Percentiles rank a stretch among this genome's conserved stretches.
Conservation (phyloP, 2,797 vertebrate genomes). For the Pangasius larnaudii region DNA sequence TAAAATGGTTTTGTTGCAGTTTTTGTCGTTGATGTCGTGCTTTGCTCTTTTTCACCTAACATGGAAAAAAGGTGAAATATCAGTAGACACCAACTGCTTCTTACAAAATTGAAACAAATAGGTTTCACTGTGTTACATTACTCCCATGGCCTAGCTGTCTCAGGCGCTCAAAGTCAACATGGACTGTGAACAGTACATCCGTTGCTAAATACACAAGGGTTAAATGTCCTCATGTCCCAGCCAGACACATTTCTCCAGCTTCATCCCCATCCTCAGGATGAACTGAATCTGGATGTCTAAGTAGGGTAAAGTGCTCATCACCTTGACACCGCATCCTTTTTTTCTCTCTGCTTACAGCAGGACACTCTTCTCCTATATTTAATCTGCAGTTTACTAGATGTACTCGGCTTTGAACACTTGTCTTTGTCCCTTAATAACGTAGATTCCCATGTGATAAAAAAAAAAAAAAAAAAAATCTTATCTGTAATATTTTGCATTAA, state of each 20-base stretch:
- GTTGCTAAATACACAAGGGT: neutral
- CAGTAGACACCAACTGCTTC: neutral
- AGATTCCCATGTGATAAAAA: neutral
- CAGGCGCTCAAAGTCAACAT: neutral
- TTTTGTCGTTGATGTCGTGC: too few species aligned
- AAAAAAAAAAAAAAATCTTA: neutral
- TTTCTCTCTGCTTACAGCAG: neutral
- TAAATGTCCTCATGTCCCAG: neutral
- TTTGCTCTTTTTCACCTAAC: neutral
- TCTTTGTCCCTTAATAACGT: neutral
- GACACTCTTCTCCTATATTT: neutral
- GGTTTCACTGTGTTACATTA: neutral
- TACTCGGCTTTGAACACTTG: neutral
- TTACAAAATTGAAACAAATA: neutral
- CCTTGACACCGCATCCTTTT: conserved; percentile 29
- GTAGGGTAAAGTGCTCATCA: conserved; percentile 17
- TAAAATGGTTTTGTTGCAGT: neutral
- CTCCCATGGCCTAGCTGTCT: neutral
- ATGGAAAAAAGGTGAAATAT: neutral
- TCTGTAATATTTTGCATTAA: neutral
- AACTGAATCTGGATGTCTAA: conserved; percentile 19
- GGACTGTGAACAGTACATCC: neutral
- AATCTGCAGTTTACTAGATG: neutral
- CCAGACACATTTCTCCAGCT: neutral
- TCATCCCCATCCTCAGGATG: neutral